Evolutionary conservation across 2,888 invertebrate genomes (phyloP), one percentile per base, ranked within the genome.

Genomic region (Euclidia mi): DNA sequence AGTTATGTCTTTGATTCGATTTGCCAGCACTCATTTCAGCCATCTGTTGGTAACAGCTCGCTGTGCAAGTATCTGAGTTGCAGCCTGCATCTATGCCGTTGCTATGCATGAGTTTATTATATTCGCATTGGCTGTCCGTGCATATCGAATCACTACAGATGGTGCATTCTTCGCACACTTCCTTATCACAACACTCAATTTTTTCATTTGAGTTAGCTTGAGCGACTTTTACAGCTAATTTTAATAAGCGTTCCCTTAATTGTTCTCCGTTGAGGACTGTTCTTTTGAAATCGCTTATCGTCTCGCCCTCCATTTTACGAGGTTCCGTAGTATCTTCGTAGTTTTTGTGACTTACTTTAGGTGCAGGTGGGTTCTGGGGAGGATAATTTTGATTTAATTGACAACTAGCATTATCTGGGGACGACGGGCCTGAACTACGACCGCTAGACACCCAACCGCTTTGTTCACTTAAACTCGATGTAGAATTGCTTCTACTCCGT

Each of bases 381-480:
- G 78, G 70, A 59, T 85, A 94, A 79, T 83, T 95, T 86, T 87
- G 95, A 80, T 87, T 95, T 89, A 88, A 94, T 89, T 91, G 95
- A 92, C 87, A 91, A 87, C 89, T 95, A 47, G 88, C 90, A 78
- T 91, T 90, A 78, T 96, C 96, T 2, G 96, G 96, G 47, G 96
- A 95, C 0, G 96, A 96, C n/a, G 95, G 95, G 14, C 95, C 95
- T 45, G 96, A 96, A 78, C 96, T 96, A 37, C 96, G 94, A 38
- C 96, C 96, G 75, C 97, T 98, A 25, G 97, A 97, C 0, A 98
- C 97, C 98, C 98, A 98, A 0, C 98, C 98, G 79, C 98, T 98
- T 87, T 97, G 97, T 86, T 98, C 98, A 76, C 97, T 98, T 58
- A 97, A 89, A 56, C 96, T 96, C 11, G 96, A 96, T 0, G 96